phyloP scores from a whole-genome alignment of 2,113 vertebrate species.

The Cheilinus undulatus region DNA sequence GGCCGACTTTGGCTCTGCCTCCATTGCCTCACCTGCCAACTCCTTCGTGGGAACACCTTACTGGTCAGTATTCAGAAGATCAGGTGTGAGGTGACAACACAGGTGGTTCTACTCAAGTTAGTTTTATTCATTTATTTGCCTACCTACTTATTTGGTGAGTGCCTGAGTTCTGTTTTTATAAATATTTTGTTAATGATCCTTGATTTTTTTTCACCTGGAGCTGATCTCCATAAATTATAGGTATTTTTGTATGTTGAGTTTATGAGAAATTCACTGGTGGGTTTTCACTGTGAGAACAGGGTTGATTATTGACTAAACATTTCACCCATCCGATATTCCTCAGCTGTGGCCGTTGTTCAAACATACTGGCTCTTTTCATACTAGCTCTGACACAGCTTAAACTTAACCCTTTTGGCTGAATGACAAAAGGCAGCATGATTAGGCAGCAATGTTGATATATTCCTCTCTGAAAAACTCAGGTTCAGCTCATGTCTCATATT shows the following conservation, averaged over 20 bases:
- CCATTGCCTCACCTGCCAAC: conserved; percentile 97
- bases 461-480: neutral
- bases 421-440: neutral
- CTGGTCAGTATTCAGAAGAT: conserved; percentile 86
- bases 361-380: neutral
- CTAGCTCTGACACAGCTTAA: neutral
- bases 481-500: neutral
- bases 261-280: neutral
- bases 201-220: neutral
- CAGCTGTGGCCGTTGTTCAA: neutral
- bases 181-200: neutral
- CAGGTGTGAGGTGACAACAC: neutral
- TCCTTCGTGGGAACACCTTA: conserved; percentile 99
- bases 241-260: neutral
- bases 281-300: neutral
- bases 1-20: conserved; percentile 99
- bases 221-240: neutral
- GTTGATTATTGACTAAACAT: neutral
- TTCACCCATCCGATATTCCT: neutral
- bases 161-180: neutral
- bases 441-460: neutral
- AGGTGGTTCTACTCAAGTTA: neutral
- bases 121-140: neutral
- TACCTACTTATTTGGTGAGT: neutral
- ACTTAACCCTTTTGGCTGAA: neutral